Base-by-base conservation (phyloP, 2,888 invertebrate genomes). In the Pterostichus madidus region DNA sequence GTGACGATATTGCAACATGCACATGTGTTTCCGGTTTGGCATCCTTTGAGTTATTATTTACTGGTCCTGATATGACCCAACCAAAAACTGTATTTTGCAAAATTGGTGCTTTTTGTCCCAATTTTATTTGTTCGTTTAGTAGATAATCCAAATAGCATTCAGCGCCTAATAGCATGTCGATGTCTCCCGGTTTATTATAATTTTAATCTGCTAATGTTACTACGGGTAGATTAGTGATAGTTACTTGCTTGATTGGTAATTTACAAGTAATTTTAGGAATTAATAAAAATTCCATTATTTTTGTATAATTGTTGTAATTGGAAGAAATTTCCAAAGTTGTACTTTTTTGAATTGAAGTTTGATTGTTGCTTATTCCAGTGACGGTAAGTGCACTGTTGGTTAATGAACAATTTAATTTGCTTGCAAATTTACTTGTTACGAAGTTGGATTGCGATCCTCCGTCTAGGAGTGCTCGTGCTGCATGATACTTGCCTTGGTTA, bases 51-150 rank as follows among this genome's bases (percentile, higher is more conserved):
- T 13, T 68, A 24, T 39, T 68, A 39, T 11, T 35, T 6, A 39
- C 39, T 8, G 80, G 44, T 32, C 24, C 6, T 59, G 13, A 32
- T 13, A 85, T 80, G 10, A 86, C 81, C 86, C 86, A 87, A 6
- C 87, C 86, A 7, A 86, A 83, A 17, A 83, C 71, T 11, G 84
- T 84, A 76, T 85, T 84, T 59, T 84, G 82, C 8, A 85, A 49
- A 11, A 80, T 24, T 10, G 85, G 84, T 44, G 64, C 52, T 7
- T 83, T 15, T 5, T 61, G 15, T 6, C 75, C 73, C 3, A 83
- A 13, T 7, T 56, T 56, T 35, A 84, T 78, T 73, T 84, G 84
- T 13, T 82, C 82, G 24, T 76, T 80, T 10, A 83, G 83, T 13
- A 84, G 31, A 10, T 84, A 68, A 8, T 84, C 83, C 76, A 80